Evolutionary conservation across 2,888 invertebrate genomes (phyloP), one percentile per base, ranked within the genome.

Genomic region (Strigamia crassipes): DNA sequence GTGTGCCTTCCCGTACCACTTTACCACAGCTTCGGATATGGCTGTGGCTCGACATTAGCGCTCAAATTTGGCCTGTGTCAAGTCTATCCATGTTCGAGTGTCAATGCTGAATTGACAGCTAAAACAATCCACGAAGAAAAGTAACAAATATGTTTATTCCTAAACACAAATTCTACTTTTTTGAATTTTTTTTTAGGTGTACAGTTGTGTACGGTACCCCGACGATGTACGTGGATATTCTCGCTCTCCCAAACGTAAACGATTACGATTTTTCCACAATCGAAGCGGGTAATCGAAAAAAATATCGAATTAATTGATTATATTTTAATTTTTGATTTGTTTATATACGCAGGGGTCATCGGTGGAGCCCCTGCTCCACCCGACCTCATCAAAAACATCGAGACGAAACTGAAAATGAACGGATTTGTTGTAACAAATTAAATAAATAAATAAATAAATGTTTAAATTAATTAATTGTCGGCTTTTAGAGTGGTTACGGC

Each of bases 191-290:
- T 81, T 27, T 1, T 77, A 81, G 81, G 21, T 38, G 38, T 34
- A 81, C 81, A 0, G 87, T 92, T 0, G 87, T 93, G 38, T 92
- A 92, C 86, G 95, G 95, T 51, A 94, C 95, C 0, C 95, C 96
- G 8, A 95, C 96, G 2, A 95, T 95, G 95, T 93, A 93, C 87
- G 91, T 94, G 15, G 94, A 95, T 88, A 89, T 94, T 84, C 87
- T 94, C 66, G 89, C 89, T 38, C 87, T 87, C 6, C 90, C 91
- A 85, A 87, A 88, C 41, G 87, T 89, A 83, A 78, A 85, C 84
- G 85, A 85, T 84, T 83, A 82, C 80, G 88, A 81, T 23, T 80
- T 80, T 6, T 38, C 38, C 6, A 5, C 6, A 10, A 38, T 38
- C 10, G 38, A 38, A 38, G 6, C 6, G 6, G 34, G 34, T 34